Base-by-base conservation (phyloP, 1,140 invertebrate genomes). In the Drosophila pandora region DNA sequence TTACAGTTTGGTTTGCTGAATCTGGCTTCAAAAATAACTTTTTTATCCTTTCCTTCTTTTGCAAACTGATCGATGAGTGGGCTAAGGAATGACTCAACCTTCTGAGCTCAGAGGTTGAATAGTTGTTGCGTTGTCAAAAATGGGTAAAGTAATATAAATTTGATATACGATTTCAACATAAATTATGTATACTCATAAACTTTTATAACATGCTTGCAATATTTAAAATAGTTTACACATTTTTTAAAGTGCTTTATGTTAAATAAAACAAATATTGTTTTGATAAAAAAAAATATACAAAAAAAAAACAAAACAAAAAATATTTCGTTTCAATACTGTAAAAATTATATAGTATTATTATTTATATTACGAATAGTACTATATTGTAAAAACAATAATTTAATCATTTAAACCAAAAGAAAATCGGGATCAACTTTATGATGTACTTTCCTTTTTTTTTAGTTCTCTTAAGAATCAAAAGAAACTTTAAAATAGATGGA, bases 21-120 rank as follows among this genome's bases (percentile, higher is more conserved):
- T 80, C 96, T 95, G 47, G 95, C 96, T 92, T 98, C 97, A 84
- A 98, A 98, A 7, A 94, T 93, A 58, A 97, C 96, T 91, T 97
- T 97, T 91, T 99, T 99, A 92, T 99, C 98, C 93, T 98, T 99
- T 76, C 98, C 98, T 94, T 99, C 98, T 90, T 98, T 98, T 45
- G 96, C 96, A 89, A 96, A 97, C 92, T 97, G 95, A 93, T 99
- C 98, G 76, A 98, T 95, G 70, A 99, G 93, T 60, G 98, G 97
- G 92, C 97, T 97, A 85, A 98, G 94, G 95, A 98, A 99, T 59
- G 95, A 95, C 90, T 99, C 98, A 93, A 95, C 95, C 95, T 98
- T 99, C 98, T 99, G 68, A 49, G 58, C 65, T 85, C 59, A 75
- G 55, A 54, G 10, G 59, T 54, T 61, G 17, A 58, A 65, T 43